Base-by-base conservation (phyloP, 2,888 invertebrate genomes). In the Hirtodrosophila histrioides region DNA sequence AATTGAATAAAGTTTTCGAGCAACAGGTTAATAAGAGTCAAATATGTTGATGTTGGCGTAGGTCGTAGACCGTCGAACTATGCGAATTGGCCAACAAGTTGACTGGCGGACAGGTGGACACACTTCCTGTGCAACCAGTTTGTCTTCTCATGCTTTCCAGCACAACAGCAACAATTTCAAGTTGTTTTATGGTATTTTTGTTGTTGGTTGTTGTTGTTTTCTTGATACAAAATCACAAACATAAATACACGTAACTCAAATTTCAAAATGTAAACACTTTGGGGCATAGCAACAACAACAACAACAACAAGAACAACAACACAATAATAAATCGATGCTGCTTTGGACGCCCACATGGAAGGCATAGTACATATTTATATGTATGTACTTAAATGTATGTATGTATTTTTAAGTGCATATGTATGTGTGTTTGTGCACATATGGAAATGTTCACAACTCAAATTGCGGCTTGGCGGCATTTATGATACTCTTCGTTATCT, bases 41-140 rank as follows among this genome's bases (percentile, higher is more conserved):
- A 64, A 75, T 67, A 70, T 72, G 75, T 82, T 82, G 87, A 70
- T 72, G 75, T 82, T 82, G 87, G 72, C 70, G 82, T 87, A 82
- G 82, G 87, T 82, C 82, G 87, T 62, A 78, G 69, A 72, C 86
- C 73, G 87, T 77, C 64, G 66, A 86, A 70, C 84, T 67, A 68
- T 75, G 81, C 72, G 66, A 86, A 69, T 84, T 85, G 75, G 82
- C 69, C 82, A 82, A 81, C 84, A 67, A 69, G 69, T 65, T 46
- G 54, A 58, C 43, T 8, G 43, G n/a, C 48, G 48, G 62, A 64
- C 44, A 72, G 71, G 46, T 72, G 77, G 76, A 69, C 78, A 72
- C 63, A 71, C 86, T 87, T 78, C 75, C 75, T 77, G 75, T 35
- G 65, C 69, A 77, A 75, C 75, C 78, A 77, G 82, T 87, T 87